Conservation (phyloP, 2,888 invertebrate species). For the Exephanes ischioxanthus region DNA sequence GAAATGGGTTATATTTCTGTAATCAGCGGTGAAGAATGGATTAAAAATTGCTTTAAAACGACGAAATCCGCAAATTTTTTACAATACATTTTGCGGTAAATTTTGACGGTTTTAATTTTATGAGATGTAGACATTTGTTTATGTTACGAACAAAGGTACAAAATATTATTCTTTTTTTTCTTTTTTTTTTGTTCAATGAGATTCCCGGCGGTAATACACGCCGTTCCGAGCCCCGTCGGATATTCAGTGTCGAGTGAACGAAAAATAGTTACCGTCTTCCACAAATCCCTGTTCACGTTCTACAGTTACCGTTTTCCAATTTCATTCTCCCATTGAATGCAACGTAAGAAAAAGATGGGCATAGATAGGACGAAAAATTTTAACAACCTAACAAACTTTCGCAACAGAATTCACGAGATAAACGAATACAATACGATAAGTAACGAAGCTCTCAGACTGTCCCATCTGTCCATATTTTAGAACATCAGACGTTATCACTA, state of each 20-base stretch:
- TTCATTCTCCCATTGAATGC: slow-evolving; percentile 50
- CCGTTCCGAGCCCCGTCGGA: slow-evolving; percentile 54
- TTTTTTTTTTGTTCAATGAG: slow-evolving; percentile 53
- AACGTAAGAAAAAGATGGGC: slow-evolving; percentile 20
- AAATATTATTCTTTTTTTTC: not conserved
- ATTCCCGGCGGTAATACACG: slow-evolving; percentile 33
- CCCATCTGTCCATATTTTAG: no score
- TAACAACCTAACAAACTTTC: not conserved
- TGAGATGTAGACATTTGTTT: no score
- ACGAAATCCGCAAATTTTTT: no score
- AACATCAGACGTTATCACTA: not conserved
- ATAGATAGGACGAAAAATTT: slow-evolving; percentile 20
- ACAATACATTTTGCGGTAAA: no score
- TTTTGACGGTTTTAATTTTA: no score
- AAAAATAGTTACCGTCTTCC: slow-evolving; percentile 8
- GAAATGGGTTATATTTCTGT: no score
- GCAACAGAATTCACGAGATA: slow-evolving; percentile 31
- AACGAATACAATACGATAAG: not conserved
- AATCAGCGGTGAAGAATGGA: no score
- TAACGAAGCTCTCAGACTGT: no score
- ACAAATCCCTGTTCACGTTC: slow-evolving; percentile 39
- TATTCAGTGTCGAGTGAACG: slow-evolving; percentile 27
- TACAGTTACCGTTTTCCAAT: slow-evolving; percentile 46
- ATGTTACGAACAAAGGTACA: no score
- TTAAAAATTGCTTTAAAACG: no score